These are phyloP conservation scores for Trochalopteron elliotii DNA, from an alignment of 2,113 vertebrate genomes.

Conservation along the genomic window DNA sequence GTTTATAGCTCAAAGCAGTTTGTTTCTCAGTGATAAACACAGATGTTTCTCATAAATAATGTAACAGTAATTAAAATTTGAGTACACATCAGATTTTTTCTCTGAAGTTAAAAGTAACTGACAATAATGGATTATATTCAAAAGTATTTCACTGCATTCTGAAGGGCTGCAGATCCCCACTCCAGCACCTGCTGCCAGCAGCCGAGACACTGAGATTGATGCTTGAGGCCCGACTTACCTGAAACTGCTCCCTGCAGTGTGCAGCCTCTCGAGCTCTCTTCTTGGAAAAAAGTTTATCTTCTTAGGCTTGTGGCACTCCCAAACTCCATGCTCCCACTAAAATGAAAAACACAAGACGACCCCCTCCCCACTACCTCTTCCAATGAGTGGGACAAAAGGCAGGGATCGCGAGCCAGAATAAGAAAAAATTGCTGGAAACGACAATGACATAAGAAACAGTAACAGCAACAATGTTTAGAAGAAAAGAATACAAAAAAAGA, in stretches of 20 bases:
- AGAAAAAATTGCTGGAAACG: neutral
- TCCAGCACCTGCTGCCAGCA: neutral
- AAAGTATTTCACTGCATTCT: neutral
- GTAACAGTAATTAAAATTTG: neutral
- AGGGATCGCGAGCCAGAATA: neutral
- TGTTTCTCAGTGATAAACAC: slow-evolving; percentile 8
- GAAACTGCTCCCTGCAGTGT: neutral
- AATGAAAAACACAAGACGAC: neutral
- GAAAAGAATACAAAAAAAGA: neutral
- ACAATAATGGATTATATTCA: neutral
- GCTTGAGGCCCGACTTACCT: fast-evolving
- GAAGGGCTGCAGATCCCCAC: neutral
- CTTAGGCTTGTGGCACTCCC: neutral
- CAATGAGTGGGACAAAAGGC: neutral
- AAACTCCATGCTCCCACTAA: neutral
- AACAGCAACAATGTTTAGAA: neutral
- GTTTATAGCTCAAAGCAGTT: neutral
- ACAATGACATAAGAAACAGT: neutral
- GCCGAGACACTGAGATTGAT: neutral
- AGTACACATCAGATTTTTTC: neutral
- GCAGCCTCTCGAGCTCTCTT: neutral
- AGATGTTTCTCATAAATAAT: slow-evolving; percentile 34
- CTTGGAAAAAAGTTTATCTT: neutral
- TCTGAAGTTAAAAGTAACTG: neutral
- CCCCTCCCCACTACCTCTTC: too few relatives aligned